Percentiles rank a stretch among this genome's conserved stretches.
Conservation (phyloP, 2,888 invertebrate species). For the Drosophila subsilvestris region DNA sequence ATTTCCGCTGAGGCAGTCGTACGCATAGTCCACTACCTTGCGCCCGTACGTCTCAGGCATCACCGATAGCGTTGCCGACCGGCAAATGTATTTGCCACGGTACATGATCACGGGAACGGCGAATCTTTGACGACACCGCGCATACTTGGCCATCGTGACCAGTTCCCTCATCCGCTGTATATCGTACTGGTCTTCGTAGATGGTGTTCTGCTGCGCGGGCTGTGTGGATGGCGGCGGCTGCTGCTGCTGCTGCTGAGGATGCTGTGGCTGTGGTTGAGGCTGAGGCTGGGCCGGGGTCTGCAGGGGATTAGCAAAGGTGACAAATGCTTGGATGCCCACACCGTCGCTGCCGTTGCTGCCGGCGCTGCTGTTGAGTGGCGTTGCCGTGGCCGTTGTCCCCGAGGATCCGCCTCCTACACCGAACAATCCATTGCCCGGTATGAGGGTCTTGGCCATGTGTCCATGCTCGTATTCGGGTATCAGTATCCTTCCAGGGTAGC, state of each 20-base stretch:
- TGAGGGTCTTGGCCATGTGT: slow-evolving; percentile 73
- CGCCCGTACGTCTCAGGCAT: slow-evolving; percentile 90
- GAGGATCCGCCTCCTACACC: slow-evolving; percentile 47
- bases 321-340: slow-evolving; percentile 75
- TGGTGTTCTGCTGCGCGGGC: slow-evolving; percentile 83
- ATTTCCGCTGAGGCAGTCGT: slow-evolving; percentile 77
- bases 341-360: slow-evolving; percentile 55
- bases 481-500: slow-evolving; percentile 89
- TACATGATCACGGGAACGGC: slow-evolving; percentile 91
- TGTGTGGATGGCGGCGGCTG: slow-evolving; percentile 42
- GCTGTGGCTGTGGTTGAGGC: slow-evolving; percentile 48
- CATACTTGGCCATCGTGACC: slow-evolving; percentile 88
- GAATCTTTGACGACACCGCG: slow-evolving; percentile 90
- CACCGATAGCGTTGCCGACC: slow-evolving; percentile 90
- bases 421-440: slow-evolving; percentile 59
- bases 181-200: slow-evolving; percentile 87
- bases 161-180: slow-evolving; percentile 86
- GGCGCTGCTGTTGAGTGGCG: slow-evolving; percentile 51
- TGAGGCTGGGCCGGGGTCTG: slow-evolving; percentile 42
- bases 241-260: slow-evolving; percentile 42
- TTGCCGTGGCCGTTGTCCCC: slow-evolving; percentile 53
- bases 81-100: slow-evolving; percentile 89
- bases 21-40: slow-evolving; percentile 86
- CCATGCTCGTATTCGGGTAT: slow-evolving; percentile 87
- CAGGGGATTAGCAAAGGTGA: slow-evolving; percentile 76